Conservation (phyloP, 2,797 vertebrate genomes). For the Poeciliopsis paucimaculata region DNA sequence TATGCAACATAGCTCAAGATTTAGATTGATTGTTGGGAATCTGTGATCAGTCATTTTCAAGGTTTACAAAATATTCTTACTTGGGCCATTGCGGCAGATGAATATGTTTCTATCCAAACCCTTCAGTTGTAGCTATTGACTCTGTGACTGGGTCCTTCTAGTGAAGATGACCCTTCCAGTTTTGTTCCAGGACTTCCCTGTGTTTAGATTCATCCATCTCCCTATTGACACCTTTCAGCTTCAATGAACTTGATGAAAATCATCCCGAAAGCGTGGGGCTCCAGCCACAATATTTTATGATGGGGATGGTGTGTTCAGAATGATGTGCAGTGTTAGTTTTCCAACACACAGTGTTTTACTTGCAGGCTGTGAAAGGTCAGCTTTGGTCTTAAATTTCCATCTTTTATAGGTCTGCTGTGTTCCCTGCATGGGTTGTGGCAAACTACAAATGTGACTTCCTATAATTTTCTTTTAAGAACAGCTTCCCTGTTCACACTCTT, state of each 20-base stretch:
- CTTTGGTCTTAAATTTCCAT: background rate
- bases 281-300: background rate
- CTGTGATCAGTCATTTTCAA: background rate
- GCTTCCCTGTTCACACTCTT: background rate
- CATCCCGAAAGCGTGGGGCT: background rate
- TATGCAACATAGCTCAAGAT: background rate
- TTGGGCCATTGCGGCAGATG: background rate
- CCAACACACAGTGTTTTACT: background rate
- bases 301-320: background rate
- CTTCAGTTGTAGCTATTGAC: background rate
- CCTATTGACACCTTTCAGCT: background rate
- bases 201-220: background rate
- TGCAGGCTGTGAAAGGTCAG: background rate
- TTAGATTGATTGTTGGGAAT: background rate
- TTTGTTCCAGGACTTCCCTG: background rate
- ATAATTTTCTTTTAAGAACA: conserved; percentile 1
- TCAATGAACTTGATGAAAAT: background rate
- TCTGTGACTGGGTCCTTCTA: background rate
- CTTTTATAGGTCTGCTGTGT: background rate
- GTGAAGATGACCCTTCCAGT: background rate
- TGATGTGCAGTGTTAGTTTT: background rate
- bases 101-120: background rate
- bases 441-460: background rate
- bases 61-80: background rate
- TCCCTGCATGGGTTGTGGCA: background rate